phyloP scores from a whole-genome alignment of 2,888 invertebrate genomes.

The Latrodectus elegans region DNA sequence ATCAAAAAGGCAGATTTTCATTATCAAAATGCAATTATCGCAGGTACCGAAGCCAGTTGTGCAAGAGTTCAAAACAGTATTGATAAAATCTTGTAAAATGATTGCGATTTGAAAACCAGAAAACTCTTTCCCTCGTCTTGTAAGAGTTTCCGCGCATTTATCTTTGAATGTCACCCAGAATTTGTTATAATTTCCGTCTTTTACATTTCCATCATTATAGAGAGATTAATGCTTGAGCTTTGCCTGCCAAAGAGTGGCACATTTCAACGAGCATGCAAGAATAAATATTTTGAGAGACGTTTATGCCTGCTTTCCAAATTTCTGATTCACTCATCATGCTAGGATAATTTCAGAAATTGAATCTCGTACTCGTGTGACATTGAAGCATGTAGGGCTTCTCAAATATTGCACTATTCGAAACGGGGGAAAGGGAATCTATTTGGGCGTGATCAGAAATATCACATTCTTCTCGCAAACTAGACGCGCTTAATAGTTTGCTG shows the following conservation, averaged over 20 bases:
- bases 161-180: constrained; percentile 30
- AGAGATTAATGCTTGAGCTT: constrained; percentile 36
- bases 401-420: constrained; percentile 53
- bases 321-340: constrained; percentile 22
- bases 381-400: constrained; percentile 8
- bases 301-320: constrained; percentile 22
- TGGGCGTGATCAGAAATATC: constrained; percentile 37
- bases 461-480: constrained; percentile 6
- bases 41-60: too few species aligned
- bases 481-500: constrained; percentile 19
- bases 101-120: not conserved
- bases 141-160: constrained; percentile 5
- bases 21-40: too few species aligned
- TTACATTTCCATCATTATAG: constrained; percentile 18
- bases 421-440: constrained; percentile 42
- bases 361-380: constrained; percentile 8
- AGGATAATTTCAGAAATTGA: constrained; percentile 38
- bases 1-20: too few species aligned
- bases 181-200: constrained; percentile 31
- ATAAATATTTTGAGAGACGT: constrained; percentile 52
- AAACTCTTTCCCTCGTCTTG: not conserved
- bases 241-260: constrained; percentile 31
- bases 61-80: too few species aligned
- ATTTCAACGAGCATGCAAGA: constrained; percentile 25
- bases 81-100: too few species aligned